Conservation (phyloP, 2,888 invertebrate species). For the Dasypolia templi region DNA sequence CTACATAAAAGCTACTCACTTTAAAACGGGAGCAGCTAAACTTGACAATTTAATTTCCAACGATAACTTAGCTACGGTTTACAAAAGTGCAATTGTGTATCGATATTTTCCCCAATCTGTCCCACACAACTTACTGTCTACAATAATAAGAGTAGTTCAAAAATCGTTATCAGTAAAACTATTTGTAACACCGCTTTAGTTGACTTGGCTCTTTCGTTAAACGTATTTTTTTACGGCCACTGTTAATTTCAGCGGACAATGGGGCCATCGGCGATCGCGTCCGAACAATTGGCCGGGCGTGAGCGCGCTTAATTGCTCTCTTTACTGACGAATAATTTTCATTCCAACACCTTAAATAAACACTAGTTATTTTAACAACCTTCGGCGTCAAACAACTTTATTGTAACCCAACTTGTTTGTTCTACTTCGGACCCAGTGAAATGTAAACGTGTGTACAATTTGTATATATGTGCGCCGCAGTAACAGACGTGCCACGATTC, state of each 20-base stretch:
- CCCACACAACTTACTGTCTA: conserved; percentile 26
- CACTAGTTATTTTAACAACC: conserved; percentile 68
- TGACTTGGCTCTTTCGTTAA: conserved; percentile 62
- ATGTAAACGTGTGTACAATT: conserved; percentile 28
- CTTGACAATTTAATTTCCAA: conserved; percentile 33
- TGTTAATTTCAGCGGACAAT: conserved; percentile 85
- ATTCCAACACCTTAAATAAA: conserved; percentile 73
- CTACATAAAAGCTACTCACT: conserved; percentile 51
- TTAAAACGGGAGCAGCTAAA: conserved; percentile 48
- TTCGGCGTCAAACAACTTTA: conserved; percentile 65
- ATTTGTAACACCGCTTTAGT: conserved; percentile 51
- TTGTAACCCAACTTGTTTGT: conserved; percentile 48
- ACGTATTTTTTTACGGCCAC: conserved; percentile 79
- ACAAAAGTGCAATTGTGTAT: conserved; percentile 25
- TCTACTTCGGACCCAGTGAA: conserved; percentile 25
- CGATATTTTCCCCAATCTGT: conserved; percentile 42
- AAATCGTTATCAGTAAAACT: conserved; percentile 50
- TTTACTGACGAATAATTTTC: conserved; percentile 80
- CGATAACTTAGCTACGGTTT: background rate
- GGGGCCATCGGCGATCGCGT: conserved; percentile 78
- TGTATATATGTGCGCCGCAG: conserved; percentile 19
- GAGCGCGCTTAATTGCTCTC: conserved; percentile 84
- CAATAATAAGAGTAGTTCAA: conserved; percentile 15
- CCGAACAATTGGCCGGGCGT: conserved; percentile 81
- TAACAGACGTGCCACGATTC: conserved; percentile 61